A percentile compares a stretch with the other conserved stretches of the same genome.
Evolutionary conservation across 2,888 invertebrate genomes (phyloP).

Genomic region (Meghimatium bilineatum): DNA sequence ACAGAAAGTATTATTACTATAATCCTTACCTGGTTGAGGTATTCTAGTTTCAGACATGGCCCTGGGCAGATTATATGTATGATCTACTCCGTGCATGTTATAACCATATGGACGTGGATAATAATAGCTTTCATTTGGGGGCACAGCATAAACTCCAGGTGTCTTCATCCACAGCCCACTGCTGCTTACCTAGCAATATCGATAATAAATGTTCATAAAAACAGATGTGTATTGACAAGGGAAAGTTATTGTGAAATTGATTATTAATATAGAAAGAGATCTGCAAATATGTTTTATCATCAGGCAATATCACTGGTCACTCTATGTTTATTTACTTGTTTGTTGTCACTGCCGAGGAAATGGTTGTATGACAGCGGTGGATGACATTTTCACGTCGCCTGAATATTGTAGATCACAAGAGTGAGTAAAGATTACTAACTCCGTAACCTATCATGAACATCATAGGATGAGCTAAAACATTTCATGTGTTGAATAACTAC

Average conservation of each 20-base stretch:
- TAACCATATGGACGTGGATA: conserved; percentile 42
- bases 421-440: too few species aligned
- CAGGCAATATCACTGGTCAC: too few species aligned
- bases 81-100: conserved; percentile 7
- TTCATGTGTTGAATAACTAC: too few species aligned
- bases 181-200: conserved; percentile 55
- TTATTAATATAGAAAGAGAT: not conserved
- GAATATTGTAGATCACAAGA: too few species aligned
- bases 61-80: conserved; percentile 37
- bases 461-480: too few species aligned
- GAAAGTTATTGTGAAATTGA: not conserved
- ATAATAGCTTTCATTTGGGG: conserved; percentile 58
- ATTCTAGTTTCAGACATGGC: conserved; percentile 48
- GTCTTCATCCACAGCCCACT: conserved; percentile 65
- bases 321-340: too few species aligned
- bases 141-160: conserved; percentile 60
- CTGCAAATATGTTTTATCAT: too few species aligned
- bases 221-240: not conserved
- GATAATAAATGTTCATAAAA: not conserved
- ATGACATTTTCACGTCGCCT: too few species aligned
- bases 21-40: conserved; percentile 37
- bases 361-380: too few species aligned
- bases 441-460: too few species aligned
- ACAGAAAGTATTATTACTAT: not conserved
- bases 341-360: too few species aligned